Conservation (phyloP, 2,888 invertebrate genomes). For the Beris chalybata region DNA sequence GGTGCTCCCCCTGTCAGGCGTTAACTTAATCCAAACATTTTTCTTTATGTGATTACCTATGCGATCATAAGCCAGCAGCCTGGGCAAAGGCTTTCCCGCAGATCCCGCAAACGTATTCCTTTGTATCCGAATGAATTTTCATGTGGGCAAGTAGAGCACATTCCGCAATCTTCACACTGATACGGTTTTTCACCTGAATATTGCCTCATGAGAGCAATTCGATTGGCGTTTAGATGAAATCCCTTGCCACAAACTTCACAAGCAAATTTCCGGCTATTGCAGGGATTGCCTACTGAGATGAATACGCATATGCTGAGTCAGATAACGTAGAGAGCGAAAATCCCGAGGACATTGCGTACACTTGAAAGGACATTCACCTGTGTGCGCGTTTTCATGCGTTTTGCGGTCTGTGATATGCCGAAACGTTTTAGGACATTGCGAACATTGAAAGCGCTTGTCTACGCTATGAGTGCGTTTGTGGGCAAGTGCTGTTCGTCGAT, state of each 20-base stretch:
- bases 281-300: too few relatives aligned
- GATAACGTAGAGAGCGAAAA: slow-evolving; percentile 39
- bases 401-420: slow-evolving; percentile 38
- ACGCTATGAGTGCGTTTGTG: slow-evolving; percentile 34
- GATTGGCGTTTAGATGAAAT: slow-evolving; percentile 40
- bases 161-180: slow-evolving; percentile 36
- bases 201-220: slow-evolving; percentile 36
- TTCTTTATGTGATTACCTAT: slow-evolving; percentile 31
- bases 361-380: slow-evolving; percentile 39
- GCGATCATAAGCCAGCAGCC: slow-evolving; percentile 37
- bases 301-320: slow-evolving; percentile 39
- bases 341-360: slow-evolving; percentile 38
- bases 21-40: too few relatives aligned
- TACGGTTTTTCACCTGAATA: slow-evolving; percentile 39
- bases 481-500: slow-evolving; percentile 25
- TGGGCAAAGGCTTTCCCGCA: slow-evolving; percentile 40
- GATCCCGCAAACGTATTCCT: slow-evolving; percentile 35
- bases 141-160: slow-evolving; percentile 39
- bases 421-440: slow-evolving; percentile 38
- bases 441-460: slow-evolving; percentile 34
- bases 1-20: too few relatives aligned
- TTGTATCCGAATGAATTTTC: slow-evolving; percentile 37
- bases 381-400: slow-evolving; percentile 38
- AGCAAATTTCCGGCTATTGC: slow-evolving; percentile 39
- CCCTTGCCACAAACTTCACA: slow-evolving; percentile 38